Base-by-base conservation (phyloP, 1,140 invertebrate genomes). In the Sminthurinus signatus region DNA sequence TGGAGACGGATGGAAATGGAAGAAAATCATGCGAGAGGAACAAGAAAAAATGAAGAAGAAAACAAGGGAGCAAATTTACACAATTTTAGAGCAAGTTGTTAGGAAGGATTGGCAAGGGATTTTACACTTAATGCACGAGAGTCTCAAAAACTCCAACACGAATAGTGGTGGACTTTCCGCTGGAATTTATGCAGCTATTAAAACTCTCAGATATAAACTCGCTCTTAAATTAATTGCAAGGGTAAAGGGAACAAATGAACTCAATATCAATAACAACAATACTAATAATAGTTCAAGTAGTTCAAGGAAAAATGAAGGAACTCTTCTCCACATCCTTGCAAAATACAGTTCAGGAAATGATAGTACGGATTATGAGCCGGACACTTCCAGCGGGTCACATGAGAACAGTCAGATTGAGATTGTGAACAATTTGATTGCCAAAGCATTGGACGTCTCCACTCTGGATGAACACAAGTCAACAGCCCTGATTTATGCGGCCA, bases 401-500 rank as follows among this genome's bases (percentile, higher is more conserved):
- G n/a, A n/a, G n/a, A n/a, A n/a, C n/a, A n/a, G 4, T 23, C 3
- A 21, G 14, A n/a, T n/a, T n/a, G 25, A 60, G 58, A 54, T 52
- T 55, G 62, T 43, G 31, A 51, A 0, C 21, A 66, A 43, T 14
- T 31, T 70, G 4, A 4, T 65, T 5, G 14, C 0, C 39, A 71
- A 65, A 36, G 60, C 56, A 50, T 25, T 67, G 8, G 63, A 60
- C 27, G 72, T 54, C 25, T 74, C 8, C 70, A 55, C 43, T 52
- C 59, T 19, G 50, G 80, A 81, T 72, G 73, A 73, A n/a, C 73
- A 75, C 69, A 75, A 75, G 2, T 75, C 75, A 50, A 76, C 74
- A 39, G 74, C 78, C n/a, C 59, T 81, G 2, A 75, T 75, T 43
- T 80, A 79, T 74, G 77, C 76, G 31, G 75, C 75, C 59, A 68